phyloP scores from a whole-genome alignment of 1,140 invertebrate genomes.

The Drosophila punjabiensis region DNA sequence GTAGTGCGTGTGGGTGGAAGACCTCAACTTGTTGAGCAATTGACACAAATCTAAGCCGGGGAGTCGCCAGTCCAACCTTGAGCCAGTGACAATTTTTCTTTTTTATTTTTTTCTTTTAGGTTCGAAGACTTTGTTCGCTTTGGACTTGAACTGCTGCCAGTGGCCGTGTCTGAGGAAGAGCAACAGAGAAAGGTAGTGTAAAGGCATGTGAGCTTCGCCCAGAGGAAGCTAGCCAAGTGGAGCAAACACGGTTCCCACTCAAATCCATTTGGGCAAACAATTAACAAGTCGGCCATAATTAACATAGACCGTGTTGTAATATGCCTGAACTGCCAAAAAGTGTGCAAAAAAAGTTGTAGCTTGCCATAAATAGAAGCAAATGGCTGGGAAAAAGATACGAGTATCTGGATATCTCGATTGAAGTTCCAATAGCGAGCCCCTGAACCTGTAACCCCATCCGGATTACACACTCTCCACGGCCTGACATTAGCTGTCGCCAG shows the following conservation, averaged over 20 bases:
- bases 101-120: slow-evolving; percentile 4
- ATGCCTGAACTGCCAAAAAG: slow-evolving; percentile 1
- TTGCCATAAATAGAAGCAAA: slow-evolving; percentile 23
- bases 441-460: slow-evolving; percentile 61
- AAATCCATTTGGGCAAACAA: slow-evolving; percentile 40
- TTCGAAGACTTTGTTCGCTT: slow-evolving; percentile 14
- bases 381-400: slow-evolving; percentile 1
- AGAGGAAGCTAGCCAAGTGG: slow-evolving; percentile 43
- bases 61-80: slow-evolving; percentile 56
- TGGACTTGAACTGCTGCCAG: slow-evolving; percentile 45
- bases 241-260: slow-evolving; percentile 37
- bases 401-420: slow-evolving; percentile 24
- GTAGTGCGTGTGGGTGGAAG: slow-evolving; percentile 37
- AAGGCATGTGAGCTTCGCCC: slow-evolving; percentile 3
- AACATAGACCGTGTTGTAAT: slow-evolving; percentile 35
- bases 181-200: slow-evolving; percentile 1
- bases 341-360: slow-evolving; percentile 22
- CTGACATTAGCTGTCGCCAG: slow-evolving; percentile 47
- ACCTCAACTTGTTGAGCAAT: slow-evolving; percentile 59
- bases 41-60: slow-evolving; percentile 59
- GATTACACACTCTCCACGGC: slow-evolving; percentile 34
- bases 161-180: slow-evolving; percentile 2
- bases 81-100: slow-evolving; percentile 19
- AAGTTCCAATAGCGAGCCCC: slow-evolving; percentile 40
- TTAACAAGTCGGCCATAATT: slow-evolving; percentile 40